phyloP scores from a whole-genome alignment of 2,797 vertebrate genomes.

The Rhincodon typus region DNA sequence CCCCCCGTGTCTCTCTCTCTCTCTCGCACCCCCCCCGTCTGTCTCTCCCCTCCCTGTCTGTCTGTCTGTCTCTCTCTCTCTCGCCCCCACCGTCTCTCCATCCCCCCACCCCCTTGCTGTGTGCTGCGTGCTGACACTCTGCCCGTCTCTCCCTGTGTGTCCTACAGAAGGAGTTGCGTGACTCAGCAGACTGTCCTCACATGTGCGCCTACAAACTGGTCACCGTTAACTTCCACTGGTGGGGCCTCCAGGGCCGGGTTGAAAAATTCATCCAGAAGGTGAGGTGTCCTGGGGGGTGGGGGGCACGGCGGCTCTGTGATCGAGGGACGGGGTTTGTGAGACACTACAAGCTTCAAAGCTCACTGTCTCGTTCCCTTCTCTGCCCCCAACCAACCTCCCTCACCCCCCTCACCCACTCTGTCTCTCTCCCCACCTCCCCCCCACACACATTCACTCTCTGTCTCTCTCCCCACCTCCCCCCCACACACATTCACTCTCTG shows the following conservation, averaged over 20 bases:
- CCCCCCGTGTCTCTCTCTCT: neutral
- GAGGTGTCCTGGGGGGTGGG: conserved; percentile 46
- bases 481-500: too few relatives aligned
- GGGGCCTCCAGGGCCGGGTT: conserved; percentile 70
- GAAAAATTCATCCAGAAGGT: conserved; percentile 85
- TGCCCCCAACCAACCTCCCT: too few relatives aligned
- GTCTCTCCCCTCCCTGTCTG: neutral
- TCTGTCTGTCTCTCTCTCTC: neutral
- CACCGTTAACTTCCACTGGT: conserved; percentile 82
- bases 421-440: too few relatives aligned
- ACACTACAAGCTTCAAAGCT: too few relatives aligned
- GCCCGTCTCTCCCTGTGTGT: conserved; percentile 41
- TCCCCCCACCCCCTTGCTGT: neutral
- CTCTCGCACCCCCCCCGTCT: neutral
- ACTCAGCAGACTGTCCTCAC: conserved; percentile 73
- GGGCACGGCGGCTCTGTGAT: neutral
- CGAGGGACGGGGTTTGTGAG: too few relatives aligned
- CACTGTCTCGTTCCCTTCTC: too few relatives aligned
- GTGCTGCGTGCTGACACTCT: conserved; percentile 48
- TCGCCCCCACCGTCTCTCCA: neutral
- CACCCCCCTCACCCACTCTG: too few relatives aligned
- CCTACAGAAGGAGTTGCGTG: conserved; percentile 72
- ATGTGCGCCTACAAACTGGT: conserved; percentile 98
- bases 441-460: too few relatives aligned
- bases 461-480: too few relatives aligned